Percentiles rank a stretch among this genome's conserved stretches.
These are phyloP conservation scores for Drosophila anceps DNA, from an alignment of 2,888 invertebrate species.

Conservation along the genomic window DNA sequence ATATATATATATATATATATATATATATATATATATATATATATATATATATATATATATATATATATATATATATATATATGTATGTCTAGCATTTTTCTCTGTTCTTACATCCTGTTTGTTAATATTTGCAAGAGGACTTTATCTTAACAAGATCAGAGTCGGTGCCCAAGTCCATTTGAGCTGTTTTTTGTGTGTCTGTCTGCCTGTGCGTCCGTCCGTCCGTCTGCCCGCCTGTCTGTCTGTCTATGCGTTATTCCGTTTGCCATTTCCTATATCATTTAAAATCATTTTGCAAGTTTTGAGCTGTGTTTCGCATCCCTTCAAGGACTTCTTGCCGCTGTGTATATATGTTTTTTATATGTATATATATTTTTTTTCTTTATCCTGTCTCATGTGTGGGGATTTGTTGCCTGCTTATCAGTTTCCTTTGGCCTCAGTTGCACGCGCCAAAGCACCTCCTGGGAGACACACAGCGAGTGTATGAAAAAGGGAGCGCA, in stretches of 20 bases:
- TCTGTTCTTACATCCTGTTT: constrained; percentile 21
- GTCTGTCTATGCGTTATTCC: constrained; percentile 8
- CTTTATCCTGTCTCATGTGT: constrained; percentile 44
- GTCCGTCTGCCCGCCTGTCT: background rate
- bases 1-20: background rate
- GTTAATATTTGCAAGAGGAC: constrained; percentile 56
- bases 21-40: too few relatives aligned
- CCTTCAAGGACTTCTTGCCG: constrained; percentile 11
- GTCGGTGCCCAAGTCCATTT: constrained; percentile 19
- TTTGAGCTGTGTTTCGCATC: constrained; percentile 54
- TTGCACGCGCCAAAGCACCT: constrained; percentile 32
- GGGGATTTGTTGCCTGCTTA: constrained; percentile 67
- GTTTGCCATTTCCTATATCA: constrained; percentile 50
- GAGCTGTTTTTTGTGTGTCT: constrained; percentile 9
- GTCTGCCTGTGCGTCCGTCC: background rate
- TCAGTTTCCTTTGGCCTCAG: constrained; percentile 45
- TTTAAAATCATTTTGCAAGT: constrained; percentile 73
- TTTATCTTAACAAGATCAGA: constrained; percentile 70
- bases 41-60: background rate
- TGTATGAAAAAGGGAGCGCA: constrained; percentile 1
- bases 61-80: background rate
- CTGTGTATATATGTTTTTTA: too few relatives aligned
- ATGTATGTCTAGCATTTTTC: constrained; percentile 12
- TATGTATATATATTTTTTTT: constrained; percentile 20
- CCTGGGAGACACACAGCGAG: background rate